phyloP scores from a whole-genome alignment of 2,888 invertebrate genomes.

The Schrankia costaestrigalis region DNA sequence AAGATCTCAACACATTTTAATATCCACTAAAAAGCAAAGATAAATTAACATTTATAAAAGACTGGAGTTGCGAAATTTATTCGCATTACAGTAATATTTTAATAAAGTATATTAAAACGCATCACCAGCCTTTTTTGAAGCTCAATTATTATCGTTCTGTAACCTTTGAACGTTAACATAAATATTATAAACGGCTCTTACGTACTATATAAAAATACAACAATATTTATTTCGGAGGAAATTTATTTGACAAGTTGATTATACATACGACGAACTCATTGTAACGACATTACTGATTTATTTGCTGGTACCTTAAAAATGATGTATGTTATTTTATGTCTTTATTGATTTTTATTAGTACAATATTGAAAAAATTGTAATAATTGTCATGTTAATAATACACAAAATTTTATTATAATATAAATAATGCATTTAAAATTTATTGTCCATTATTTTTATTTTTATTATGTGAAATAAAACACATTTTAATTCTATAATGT shows the following conservation, averaged over 20 bases:
- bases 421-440: too few relatives aligned
- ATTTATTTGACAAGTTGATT: slow-evolving; percentile 39
- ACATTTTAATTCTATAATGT: too few relatives aligned
- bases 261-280: not conserved
- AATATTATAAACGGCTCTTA: slow-evolving; percentile 63
- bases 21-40: slow-evolving; percentile 34
- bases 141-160: slow-evolving; percentile 38
- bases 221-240: slow-evolving; percentile 56
- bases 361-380: too few relatives aligned
- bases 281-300: not conserved
- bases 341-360: too few relatives aligned
- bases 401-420: too few relatives aligned
- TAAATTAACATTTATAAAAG: slow-evolving; percentile 14
- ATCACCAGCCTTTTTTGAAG: slow-evolving; percentile 42
- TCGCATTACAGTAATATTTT: slow-evolving; percentile 14
- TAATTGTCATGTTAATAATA: too few relatives aligned
- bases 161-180: slow-evolving; percentile 34
- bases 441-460: too few relatives aligned
- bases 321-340: not conserved
- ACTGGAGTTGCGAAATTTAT: slow-evolving; percentile 15
- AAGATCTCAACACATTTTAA: slow-evolving; percentile 19
- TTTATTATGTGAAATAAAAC: too few relatives aligned
- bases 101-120: slow-evolving; percentile 16
- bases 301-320: not conserved
- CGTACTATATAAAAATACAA: slow-evolving; percentile 75